Evolutionary conservation across 2,888 invertebrate genomes (phyloP).

Genomic region (Phorcus lineatus): DNA sequence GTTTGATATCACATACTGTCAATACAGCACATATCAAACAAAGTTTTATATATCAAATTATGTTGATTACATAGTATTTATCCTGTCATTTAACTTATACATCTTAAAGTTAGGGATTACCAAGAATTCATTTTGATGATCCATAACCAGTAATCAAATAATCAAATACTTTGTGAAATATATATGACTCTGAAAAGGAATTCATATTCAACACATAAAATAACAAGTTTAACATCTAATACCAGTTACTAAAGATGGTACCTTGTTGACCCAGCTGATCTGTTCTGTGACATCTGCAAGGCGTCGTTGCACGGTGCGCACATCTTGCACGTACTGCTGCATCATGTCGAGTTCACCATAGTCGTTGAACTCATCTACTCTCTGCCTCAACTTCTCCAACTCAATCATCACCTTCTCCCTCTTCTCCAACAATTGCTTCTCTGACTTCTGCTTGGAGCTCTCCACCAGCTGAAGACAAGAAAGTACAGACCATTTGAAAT

Average conservation of each 20-base stretch:
- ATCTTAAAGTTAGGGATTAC: too few species aligned
- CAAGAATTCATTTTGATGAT: too few species aligned
- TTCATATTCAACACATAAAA: too few species aligned
- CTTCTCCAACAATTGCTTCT: slow-evolving; percentile 85
- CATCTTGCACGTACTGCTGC: slow-evolving; percentile 84
- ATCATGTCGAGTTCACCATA: slow-evolving; percentile 88
- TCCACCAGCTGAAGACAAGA: slow-evolving; percentile 81
- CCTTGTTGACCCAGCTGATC: slow-evolving; percentile 89
- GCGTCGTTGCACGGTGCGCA: slow-evolving; percentile 85
- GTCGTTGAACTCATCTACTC: slow-evolving; percentile 86
- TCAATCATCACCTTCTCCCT: slow-evolving; percentile 84
- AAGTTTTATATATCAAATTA: too few species aligned
- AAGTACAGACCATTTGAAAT: background rate
- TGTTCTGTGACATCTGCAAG: slow-evolving; percentile 85
- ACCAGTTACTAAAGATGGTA: slow-evolving; percentile 33
- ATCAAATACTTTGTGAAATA: too few species aligned
- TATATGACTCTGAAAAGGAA: too few species aligned
- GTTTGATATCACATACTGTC: too few species aligned
- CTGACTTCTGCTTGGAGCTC: slow-evolving; percentile 88
- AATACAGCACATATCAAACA: too few species aligned
- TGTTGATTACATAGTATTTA: too few species aligned
- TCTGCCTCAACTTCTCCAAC: slow-evolving; percentile 84
- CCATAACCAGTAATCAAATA: background rate
- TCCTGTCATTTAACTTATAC: too few species aligned
- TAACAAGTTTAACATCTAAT: too few species aligned